phyloP scores from a whole-genome alignment of 2,797 vertebrate genomes.

The Tapirus indicus region DNA sequence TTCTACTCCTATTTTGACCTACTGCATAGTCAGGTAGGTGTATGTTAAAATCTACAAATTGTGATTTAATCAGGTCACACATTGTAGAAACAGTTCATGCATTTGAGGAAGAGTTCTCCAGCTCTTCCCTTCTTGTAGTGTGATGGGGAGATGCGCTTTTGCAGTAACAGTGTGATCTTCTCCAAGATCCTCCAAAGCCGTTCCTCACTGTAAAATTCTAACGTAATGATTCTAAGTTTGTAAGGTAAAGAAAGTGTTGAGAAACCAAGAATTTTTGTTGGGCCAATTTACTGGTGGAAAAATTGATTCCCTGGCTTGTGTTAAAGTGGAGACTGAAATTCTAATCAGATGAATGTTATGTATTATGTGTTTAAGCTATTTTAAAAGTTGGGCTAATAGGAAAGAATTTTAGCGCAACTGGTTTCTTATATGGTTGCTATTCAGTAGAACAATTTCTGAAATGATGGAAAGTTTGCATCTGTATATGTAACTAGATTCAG shows the following conservation, averaged over 20 bases:
- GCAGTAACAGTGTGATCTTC: no score
- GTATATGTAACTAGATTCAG: background rate
- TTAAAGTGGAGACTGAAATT: conserved; percentile 41
- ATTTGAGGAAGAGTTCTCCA: background rate
- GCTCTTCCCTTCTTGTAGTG: no score
- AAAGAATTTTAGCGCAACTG: background rate
- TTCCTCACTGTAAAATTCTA: background rate
- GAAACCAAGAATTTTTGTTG: background rate
- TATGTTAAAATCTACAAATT: background rate
- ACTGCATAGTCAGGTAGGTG: background rate
- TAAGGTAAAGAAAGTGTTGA: background rate
- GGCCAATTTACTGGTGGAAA: background rate
- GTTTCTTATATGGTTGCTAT: background rate
- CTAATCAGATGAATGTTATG: background rate
- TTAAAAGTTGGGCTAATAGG: conserved; percentile 1
- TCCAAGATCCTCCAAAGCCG: no score
- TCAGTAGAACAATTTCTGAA: background rate
- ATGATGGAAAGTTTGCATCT: background rate
- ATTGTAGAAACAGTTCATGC: background rate
- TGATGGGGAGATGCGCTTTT: no score
- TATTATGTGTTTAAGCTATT: background rate
- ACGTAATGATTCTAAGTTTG: background rate
- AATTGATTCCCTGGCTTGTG: background rate
- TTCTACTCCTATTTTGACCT: background rate
- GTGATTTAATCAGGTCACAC: background rate